Conservation (phyloP, 2,113 vertebrate genomes). For the Gallinago jamesoni region DNA sequence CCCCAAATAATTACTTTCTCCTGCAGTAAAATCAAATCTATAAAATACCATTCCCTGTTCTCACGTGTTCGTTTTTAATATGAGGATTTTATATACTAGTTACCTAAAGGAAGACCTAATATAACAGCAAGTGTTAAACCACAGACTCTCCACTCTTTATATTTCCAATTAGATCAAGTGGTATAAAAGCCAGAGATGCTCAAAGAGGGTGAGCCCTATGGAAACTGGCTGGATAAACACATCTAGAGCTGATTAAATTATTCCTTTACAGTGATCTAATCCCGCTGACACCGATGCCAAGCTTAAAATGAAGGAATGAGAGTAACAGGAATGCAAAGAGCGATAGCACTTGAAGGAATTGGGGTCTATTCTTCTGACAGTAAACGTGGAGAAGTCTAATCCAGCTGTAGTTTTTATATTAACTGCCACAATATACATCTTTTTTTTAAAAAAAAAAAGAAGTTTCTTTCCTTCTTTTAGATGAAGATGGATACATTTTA, state of each 20-base stretch:
- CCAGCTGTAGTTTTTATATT: background rate
- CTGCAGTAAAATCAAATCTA: conserved; percentile 42
- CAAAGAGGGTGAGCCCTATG: background rate
- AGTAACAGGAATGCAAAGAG: background rate
- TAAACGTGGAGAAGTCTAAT: background rate
- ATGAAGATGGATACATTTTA: background rate
- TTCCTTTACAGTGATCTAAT: background rate
- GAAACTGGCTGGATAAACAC: background rate
- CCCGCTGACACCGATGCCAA: background rate
- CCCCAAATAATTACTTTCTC: conserved; percentile 25
- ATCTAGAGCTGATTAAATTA: background rate
- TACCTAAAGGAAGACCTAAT: background rate
- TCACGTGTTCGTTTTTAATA: background rate
- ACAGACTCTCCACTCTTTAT: background rate
- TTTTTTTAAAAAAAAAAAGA: background rate
- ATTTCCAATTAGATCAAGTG: background rate
- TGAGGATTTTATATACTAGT: conserved; percentile 11
- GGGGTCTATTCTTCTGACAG: background rate
- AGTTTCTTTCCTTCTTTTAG: background rate
- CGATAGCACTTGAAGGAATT: background rate
- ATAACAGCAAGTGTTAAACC: background rate
- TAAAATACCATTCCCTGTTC: conserved; percentile 30
- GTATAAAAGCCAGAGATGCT: background rate
- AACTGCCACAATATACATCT: background rate
- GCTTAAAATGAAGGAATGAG: background rate